Conservation (phyloP, 1,140 invertebrate genomes). For the Eueides isabella region DNA sequence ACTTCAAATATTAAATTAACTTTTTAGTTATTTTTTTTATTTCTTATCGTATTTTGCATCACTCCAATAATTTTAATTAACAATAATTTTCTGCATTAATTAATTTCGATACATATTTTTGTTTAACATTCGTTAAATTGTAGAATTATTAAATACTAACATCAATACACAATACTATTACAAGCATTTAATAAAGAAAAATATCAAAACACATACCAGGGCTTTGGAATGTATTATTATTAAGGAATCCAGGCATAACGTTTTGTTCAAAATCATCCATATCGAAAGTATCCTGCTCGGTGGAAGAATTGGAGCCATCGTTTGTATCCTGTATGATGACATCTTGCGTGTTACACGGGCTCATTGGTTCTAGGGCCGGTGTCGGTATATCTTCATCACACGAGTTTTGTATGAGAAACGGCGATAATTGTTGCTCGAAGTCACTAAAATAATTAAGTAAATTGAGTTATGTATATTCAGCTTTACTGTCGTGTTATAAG, state of each 20-base stretch:
- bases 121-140: too few species aligned
- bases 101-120: too few species aligned
- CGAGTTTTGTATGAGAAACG: slow-evolving; percentile 72
- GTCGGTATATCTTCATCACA: slow-evolving; percentile 59
- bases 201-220: slow-evolving; percentile 51
- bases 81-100: too few species aligned
- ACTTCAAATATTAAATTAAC: too few species aligned
- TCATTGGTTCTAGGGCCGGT: slow-evolving; percentile 40
- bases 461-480: neutral
- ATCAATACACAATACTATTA: too few species aligned
- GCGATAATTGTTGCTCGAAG: slow-evolving; percentile 76
- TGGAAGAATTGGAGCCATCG: slow-evolving; percentile 59
- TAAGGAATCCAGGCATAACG: slow-evolving; percentile 68
- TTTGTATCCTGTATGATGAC: slow-evolving; percentile 60
- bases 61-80: too few species aligned
- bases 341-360: slow-evolving; percentile 52
- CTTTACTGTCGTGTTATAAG: too few species aligned
- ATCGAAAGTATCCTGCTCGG: slow-evolving; percentile 59
- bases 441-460: slow-evolving; percentile 57
- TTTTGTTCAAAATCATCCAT: slow-evolving; percentile 70
- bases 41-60: too few species aligned
- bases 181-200: neutral
- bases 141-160: too few species aligned
- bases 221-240: slow-evolving; percentile 74
- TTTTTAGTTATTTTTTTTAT: too few species aligned